Base-by-base conservation (phyloP, 2,888 invertebrate genomes). In the Seira musarum region DNA sequence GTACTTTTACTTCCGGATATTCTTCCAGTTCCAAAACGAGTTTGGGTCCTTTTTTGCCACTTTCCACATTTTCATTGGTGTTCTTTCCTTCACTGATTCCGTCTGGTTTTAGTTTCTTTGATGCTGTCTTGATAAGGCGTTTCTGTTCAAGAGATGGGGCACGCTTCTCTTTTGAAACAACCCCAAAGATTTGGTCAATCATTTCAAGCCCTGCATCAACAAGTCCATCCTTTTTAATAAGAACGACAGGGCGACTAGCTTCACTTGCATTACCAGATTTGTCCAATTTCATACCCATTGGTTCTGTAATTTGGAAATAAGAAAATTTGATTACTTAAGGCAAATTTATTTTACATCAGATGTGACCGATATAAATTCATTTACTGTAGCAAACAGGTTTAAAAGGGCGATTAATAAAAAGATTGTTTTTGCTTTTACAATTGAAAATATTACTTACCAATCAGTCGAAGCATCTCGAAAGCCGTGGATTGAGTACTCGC, bases 111-210 rank as follows among this genome's bases (percentile, higher is more conserved):
- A 86, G 61, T 61, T 85, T 86, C 60, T 85, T 86, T 1, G 84
- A 82, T 1, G 86, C 84, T 8, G 80, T 82, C 66, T 85, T 85
- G 10, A 85, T 81, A 8, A 82, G 78, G 10, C 86, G 74, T 69
- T 85, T 83, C n/a, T 60, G 66, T 13, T 72, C 81, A 8, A 73
- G 72, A 10, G 76, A 66, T 82, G 94, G 93, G 63, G 96, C 92
- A 89, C 96, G 96, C 89, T 96, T 96, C 90, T 96, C 96, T 70
- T 96, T 96, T 19, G 94, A 94, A 82, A 94, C 93, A 69, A 94
- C 95, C 67, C 96, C 96, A 10, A 95, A 95, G 76, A 95, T 84
- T 63, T 86, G 84, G 40, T 86, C 86, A 87, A 85, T 90, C 89
- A 80, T 89, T 88, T 86, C 86, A 24, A 86, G 46, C 8, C 85